Evolutionary conservation across 2,888 invertebrate species (phyloP).

Genomic region (Trichopoda pennipes): DNA sequence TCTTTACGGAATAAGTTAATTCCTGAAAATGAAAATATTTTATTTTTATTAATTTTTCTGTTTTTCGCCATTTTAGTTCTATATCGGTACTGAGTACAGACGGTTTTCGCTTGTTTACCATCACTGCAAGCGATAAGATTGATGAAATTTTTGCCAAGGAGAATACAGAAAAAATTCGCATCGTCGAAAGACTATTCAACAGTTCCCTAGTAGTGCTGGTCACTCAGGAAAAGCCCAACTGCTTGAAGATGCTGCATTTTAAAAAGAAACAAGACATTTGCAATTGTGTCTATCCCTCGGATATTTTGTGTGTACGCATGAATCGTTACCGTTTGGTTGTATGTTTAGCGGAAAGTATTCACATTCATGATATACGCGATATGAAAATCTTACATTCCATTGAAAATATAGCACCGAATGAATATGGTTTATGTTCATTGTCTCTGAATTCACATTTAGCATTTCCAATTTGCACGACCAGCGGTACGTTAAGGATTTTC

Average conservation of each 20-base stretch:
- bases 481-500: conserved; percentile 79
- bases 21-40: neutral
- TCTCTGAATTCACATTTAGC: conserved; percentile 80
- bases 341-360: conserved; percentile 79
- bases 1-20: too few relatives aligned
- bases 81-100: conserved; percentile 76
- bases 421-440: conserved; percentile 78
- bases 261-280: conserved; percentile 81
- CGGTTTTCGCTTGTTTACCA: conserved; percentile 79
- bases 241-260: conserved; percentile 80
- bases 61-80: conserved; percentile 73
- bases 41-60: neutral
- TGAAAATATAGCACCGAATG: conserved; percentile 78
- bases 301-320: conserved; percentile 79
- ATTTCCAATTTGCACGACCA: conserved; percentile 77
- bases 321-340: conserved; percentile 80
- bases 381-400: conserved; percentile 81
- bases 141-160: conserved; percentile 80
- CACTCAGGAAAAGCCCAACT: conserved; percentile 79
- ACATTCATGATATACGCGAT: conserved; percentile 81
- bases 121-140: conserved; percentile 77
- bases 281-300: conserved; percentile 80
- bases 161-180: conserved; percentile 77
- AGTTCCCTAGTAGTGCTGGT: conserved; percentile 80
- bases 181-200: conserved; percentile 80